Evolutionary conservation across 2,888 invertebrate species (phyloP), one percentile per base, ranked within the genome.

Genomic region (Horisme vitalbata): DNA sequence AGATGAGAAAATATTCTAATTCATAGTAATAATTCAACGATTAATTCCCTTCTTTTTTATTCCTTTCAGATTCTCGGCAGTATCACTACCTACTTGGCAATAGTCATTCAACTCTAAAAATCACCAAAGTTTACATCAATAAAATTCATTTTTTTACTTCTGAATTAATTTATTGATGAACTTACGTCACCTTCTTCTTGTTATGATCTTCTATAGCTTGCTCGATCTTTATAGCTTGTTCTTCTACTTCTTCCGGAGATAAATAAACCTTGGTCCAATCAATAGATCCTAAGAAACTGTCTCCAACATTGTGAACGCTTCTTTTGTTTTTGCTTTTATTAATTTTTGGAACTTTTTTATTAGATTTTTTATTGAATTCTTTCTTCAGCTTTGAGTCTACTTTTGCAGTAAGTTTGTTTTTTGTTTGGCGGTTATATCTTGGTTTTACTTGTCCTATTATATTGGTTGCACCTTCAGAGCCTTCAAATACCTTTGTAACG

Each of bases 121-220:
- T 11, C 9, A 26, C 1, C 5, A 11, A 2, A 27, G 12, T 20
- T 4, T 6, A n/a, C 8, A 18, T 34, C 2, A 45, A 45, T 49
- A 39, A 41, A 37, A 41, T 11, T 11, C 13, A 13, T 12, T 1
- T 7, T 26, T 12, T 13, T 5, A 24, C 10, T 27, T 36, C n/a
- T n/a, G 3, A 6, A 33, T 14, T 2, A 20, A 13, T 39, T 45
- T 46, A 36, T 41, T 49, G 0, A 45, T 2, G 3, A 9, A 26
- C 34, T 18, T 18, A 41, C 15, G 18, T 43, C 7, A 27, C 35
- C 15, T 54, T 50, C 10, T 61, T 64, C 9, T 62, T 61, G 31
- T 78, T 71, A 45, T 75, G 53, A 7, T 75, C 66, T 43, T 80
- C 77, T 21, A 80, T 55, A 24, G 69, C 57, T 33, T 68, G 57